Evolutionary conservation across 2,797 vertebrate species (phyloP).

Genomic region (Amblyopsis hoosieri): DNA sequence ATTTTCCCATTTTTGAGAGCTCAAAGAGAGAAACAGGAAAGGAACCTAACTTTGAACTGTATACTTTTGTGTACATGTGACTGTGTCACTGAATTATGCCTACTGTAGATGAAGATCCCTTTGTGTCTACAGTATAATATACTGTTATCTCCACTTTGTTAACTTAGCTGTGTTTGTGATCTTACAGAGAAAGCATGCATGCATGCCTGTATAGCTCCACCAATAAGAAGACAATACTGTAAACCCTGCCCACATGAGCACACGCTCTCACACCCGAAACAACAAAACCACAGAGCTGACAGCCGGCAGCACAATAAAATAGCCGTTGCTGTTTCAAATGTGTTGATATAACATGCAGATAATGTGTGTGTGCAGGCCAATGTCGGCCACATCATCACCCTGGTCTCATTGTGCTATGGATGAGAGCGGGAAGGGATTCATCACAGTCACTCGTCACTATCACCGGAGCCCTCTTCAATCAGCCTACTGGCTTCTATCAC

Average conservation of each 20-base stretch:
- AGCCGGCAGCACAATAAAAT: constrained; percentile 38
- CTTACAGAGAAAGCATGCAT: background rate
- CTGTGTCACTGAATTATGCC: no score
- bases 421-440: constrained; percentile 58
- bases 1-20: no score
- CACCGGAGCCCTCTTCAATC: constrained; percentile 52
- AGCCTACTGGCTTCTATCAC: constrained; percentile 63
- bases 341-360: constrained; percentile 72
- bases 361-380: constrained; percentile 51
- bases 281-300: constrained; percentile 26
- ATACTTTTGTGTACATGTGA: no score
- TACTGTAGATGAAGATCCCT: no score
- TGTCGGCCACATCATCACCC: background rate
- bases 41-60: no score
- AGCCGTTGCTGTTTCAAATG: constrained; percentile 58
- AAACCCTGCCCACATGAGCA: constrained; percentile 9
- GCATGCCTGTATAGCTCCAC: constrained; percentile 2
- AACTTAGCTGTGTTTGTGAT: no score
- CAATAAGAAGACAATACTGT: constrained; percentile 15
- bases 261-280: constrained; percentile 5
- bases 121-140: no score
- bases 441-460: constrained; percentile 60
- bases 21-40: no score
- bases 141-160: no score
- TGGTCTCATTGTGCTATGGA: background rate